These are phyloP conservation scores for Heliornis fulica DNA, from an alignment of 2,113 vertebrate species.

Conservation along the genomic window DNA sequence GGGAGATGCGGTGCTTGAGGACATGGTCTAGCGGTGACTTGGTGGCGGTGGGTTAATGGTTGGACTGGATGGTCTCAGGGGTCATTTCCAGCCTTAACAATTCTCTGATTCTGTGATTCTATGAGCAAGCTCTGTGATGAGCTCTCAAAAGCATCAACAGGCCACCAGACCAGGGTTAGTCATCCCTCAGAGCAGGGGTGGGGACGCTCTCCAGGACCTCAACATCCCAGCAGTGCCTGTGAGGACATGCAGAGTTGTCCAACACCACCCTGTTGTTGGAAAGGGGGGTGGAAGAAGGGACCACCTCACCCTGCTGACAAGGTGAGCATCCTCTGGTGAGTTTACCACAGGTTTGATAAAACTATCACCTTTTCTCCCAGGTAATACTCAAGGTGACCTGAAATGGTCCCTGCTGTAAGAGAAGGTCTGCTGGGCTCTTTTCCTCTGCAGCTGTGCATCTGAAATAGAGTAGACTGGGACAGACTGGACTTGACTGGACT, in stretches of 20 bases:
- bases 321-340: neutral
- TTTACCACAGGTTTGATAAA: too few species aligned
- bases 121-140: too few species aligned
- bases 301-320: rapidly evolving
- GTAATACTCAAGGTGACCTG: rapidly evolving
- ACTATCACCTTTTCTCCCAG: too few species aligned
- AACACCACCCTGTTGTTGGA: rapidly evolving
- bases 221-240: too few species aligned
- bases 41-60: too few species aligned
- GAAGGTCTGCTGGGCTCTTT: neutral
- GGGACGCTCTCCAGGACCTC: neutral
- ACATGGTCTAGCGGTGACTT: too few species aligned
- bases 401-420: neutral
- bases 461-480: neutral
- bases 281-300: neutral
- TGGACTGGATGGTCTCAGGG: too few species aligned
- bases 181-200: neutral
- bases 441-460: neutral
- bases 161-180: neutral
- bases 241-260: neutral
- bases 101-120: too few species aligned
- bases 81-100: too few species aligned
- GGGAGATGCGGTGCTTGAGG: too few species aligned
- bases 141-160: neutral
- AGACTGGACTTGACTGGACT: too few species aligned